A percentile compares a stretch with the other conserved stretches of the same genome.
These are phyloP conservation scores for Anaspis maculata DNA, from an alignment of 2,888 invertebrate genomes.

Conservation along the genomic window DNA sequence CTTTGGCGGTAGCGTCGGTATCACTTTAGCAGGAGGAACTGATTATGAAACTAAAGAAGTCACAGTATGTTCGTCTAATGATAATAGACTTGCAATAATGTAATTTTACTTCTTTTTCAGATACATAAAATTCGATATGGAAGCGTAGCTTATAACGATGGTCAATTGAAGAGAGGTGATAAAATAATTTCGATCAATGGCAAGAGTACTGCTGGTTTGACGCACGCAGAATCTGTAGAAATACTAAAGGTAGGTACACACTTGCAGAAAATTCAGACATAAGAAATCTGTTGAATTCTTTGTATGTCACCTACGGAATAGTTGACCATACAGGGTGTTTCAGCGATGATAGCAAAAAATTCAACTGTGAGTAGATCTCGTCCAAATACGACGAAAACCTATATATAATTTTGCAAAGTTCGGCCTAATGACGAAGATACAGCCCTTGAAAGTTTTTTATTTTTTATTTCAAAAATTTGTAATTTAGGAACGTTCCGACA, in stretches of 20 bases:
- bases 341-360: no score
- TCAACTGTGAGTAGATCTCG: no score
- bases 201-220: constrained; percentile 69
- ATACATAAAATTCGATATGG: constrained; percentile 81
- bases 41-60: constrained; percentile 91
- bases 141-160: constrained; percentile 80
- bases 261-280: neutral
- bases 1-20: constrained; percentile 69
- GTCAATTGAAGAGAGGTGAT: constrained; percentile 77
- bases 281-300: constrained; percentile 2
- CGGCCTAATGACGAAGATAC: no score
- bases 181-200: constrained; percentile 83
- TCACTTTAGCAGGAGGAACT: constrained; percentile 80
- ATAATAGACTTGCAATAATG: constrained; percentile 1
- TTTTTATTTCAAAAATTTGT: no score
- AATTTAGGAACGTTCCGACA: no score
- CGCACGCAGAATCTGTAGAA: constrained; percentile 79
- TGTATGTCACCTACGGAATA: no score
- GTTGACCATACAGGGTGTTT: no score
- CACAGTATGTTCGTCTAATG: no score
- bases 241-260: constrained; percentile 64
- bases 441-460: no score
- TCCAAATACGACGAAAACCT: no score
- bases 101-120: constrained; percentile 42
- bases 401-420: no score